Evolutionary conservation across 1,140 invertebrate genomes (phyloP).

Genomic region (Agrilus planipennis): DNA sequence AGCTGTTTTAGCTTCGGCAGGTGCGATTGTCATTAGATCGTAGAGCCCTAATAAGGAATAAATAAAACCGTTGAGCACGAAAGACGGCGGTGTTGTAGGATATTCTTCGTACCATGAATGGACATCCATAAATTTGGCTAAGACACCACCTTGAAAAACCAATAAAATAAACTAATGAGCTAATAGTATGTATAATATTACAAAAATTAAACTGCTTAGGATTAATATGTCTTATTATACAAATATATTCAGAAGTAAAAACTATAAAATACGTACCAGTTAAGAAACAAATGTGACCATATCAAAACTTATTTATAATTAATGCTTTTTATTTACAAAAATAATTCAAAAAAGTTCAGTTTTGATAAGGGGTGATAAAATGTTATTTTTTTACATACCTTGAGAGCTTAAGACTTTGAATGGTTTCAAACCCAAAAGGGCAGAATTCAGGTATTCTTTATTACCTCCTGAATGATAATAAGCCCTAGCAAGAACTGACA

Average conservation of each 20-base stretch:
- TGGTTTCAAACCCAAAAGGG: conserved; percentile 64
- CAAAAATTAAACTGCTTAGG: no score
- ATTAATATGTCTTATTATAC: no score
- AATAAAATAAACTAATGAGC: no score
- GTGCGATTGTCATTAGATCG: conserved; percentile 68
- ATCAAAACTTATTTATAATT: no score
- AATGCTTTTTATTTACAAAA: no score
- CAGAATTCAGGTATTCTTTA: conserved; percentile 65
- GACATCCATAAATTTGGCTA: conserved; percentile 62
- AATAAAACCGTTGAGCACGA: conserved; percentile 98
- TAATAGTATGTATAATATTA: no score
- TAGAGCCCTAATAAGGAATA: conserved; percentile 94
- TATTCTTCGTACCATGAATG: conserved; percentile 95
- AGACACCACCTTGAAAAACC: conserved; percentile 86
- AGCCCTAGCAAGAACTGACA: conserved; percentile 83
- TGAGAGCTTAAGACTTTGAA: conserved; percentile 58
- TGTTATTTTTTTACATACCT: no score
- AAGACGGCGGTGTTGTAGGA: conserved; percentile 86
- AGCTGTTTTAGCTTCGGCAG: conserved; percentile 50
- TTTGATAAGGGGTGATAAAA: no score
- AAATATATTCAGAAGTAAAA: no score
- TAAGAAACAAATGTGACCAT: no score
- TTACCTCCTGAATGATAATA: conserved; percentile 72
- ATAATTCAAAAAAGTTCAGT: no score
- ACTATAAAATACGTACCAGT: no score